Base-by-base conservation (phyloP, 2,888 invertebrate genomes). In the Drosophila borborema region DNA sequence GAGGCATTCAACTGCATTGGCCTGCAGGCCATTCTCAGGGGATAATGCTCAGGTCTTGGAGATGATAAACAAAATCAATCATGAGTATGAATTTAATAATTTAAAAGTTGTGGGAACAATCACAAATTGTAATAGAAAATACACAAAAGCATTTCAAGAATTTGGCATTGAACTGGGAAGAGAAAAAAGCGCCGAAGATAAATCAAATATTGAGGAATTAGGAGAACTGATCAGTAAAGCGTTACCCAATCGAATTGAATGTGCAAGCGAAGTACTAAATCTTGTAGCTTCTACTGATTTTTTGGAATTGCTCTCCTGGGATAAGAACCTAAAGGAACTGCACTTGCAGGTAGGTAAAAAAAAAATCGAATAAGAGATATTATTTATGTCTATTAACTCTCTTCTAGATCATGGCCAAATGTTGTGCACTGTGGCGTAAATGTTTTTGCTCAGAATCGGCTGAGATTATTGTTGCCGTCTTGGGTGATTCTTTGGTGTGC, bases 351-450 rank as follows among this genome's bases (percentile, higher is more conserved):
- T 77, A 9, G 1, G 28, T 2, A n/a, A 14, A 8, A 2, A 2
- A 0, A n/a, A 28, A 14, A 16, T 54, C 10, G 0, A 55, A 55
- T 9, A 10, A n/a, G 5, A n/a, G 2, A 10, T 2, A 9, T n/a
- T 2, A 0, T 16, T 48, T 16, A 4, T 16, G 16, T 3, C 16
- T 14, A 10, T n/a, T n/a, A 2, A 2, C 10, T n/a, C 0, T 3
- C 61, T 31, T 20, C 12, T 34, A 77, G 77, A 48, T 77, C 2
- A 59, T 81, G 18, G 48, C 36, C 8, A 81, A 77, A 6, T 81
- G 82, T 10, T 64, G 62, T 34, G 54, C 40, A 2, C 31, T 77
- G 14, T 77, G 81, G 81, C 53, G 43, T 1, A 77, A 81, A 23
- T 61, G 46, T 10, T 43, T 20, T 28, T 58, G 77, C 2, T 7